Evolutionary conservation across 1,140 invertebrate genomes (phyloP).

Genomic region (Zelostemma sp.): DNA sequence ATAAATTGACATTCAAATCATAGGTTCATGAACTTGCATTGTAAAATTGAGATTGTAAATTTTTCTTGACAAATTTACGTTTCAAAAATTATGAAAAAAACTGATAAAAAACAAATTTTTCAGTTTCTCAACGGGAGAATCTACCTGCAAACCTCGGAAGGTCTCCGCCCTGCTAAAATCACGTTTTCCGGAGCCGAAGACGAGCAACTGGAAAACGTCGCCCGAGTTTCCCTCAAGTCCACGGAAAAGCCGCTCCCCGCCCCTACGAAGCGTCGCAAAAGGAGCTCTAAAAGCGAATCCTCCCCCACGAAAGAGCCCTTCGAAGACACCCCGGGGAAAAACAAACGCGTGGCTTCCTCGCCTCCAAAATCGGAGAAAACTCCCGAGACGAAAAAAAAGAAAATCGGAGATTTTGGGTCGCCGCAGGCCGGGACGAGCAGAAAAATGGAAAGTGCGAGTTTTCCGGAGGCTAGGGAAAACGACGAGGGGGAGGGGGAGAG

Average conservation of each 20-base stretch:
- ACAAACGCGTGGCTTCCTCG: conserved; percentile 52
- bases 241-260: conserved; percentile 56
- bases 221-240: conserved; percentile 63
- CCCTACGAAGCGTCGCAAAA: conserved; percentile 57
- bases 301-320: conserved; percentile 62
- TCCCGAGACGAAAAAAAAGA: conserved; percentile 41
- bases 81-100: neutral
- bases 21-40: no score
- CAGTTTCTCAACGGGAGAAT: conserved; percentile 82
- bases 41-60: no score
- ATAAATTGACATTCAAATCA: no score
- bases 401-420: conserved; percentile 25
- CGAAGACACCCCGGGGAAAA: conserved; percentile 46
- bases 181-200: conserved; percentile 69
- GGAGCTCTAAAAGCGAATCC: conserved; percentile 62
- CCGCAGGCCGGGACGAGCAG: neutral
- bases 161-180: conserved; percentile 77
- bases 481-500: conserved; percentile 56
- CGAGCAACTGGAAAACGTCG: conserved; percentile 65
- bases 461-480: no score
- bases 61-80: neutral
- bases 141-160: conserved; percentile 79
- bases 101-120: no score
- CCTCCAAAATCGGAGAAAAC: conserved; percentile 54
- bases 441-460: conserved; percentile 53